A percentile compares a stretch with the other conserved stretches of the same genome.
Evolutionary conservation across 2,113 vertebrate species (phyloP).

Genomic region (Nematolebias whitei): DNA sequence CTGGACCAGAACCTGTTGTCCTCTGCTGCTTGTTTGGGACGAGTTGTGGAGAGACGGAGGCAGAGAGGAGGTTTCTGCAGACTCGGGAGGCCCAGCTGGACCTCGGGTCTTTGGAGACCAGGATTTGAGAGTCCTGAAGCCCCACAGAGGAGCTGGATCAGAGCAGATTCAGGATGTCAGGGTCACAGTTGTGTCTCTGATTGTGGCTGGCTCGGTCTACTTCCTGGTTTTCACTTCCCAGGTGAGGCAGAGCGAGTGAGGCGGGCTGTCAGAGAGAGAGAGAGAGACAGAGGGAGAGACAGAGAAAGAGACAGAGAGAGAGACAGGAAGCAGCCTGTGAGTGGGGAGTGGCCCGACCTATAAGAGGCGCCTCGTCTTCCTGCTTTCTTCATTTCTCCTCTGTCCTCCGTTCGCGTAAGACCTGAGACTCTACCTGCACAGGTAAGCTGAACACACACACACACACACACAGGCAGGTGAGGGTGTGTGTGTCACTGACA

Average conservation of each 20-base stretch:
- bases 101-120: no score
- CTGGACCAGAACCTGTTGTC: no score
- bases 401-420: constrained; percentile 1
- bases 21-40: no score
- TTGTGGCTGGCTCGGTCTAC: no score
- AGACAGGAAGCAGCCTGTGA: constrained; percentile 36
- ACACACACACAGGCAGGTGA: background rate
- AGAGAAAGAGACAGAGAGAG: constrained; percentile 6
- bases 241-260: constrained; percentile 22
- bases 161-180: background rate
- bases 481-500: background rate
- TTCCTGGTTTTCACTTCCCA: constrained; percentile 42
- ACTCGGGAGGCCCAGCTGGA: no score
- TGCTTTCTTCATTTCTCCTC: constrained; percentile 37
- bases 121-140: background rate
- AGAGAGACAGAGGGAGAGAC: no score
- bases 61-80: no score
- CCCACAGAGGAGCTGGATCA: no score
- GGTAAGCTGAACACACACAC: constrained; percentile 46
- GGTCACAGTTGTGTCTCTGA: background rate
- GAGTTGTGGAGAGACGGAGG: no score
- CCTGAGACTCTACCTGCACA: constrained; percentile 45
- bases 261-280: background rate
- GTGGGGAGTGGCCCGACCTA: constrained; percentile 44
- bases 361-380: constrained; percentile 51